Conservation (phyloP, 2,113 vertebrate species). For the Grammomys dolichurus region DNA sequence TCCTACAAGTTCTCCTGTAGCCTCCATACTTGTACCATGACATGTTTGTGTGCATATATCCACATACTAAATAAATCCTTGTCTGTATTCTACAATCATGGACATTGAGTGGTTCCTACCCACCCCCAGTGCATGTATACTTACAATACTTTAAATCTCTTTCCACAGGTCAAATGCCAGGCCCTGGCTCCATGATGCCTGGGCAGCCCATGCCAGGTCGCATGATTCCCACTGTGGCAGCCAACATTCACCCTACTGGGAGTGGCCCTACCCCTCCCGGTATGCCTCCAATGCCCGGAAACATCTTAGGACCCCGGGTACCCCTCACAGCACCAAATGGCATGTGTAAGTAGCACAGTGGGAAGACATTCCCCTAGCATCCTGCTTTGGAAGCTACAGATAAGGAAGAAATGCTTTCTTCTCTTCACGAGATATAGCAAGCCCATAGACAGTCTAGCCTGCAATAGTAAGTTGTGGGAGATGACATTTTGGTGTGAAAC, state of each 20-base stretch:
- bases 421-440: not conserved
- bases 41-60: not conserved
- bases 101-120: not conserved
- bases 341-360: constrained; percentile 92
- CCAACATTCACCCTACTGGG: constrained; percentile 87
- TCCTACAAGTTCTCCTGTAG: not conserved
- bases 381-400: not conserved
- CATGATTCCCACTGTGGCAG: constrained; percentile 89
- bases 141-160: not conserved
- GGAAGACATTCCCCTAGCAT: rapidly evolving
- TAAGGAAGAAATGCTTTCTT: not conserved
- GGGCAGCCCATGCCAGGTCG: constrained; percentile 91
- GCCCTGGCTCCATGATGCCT: constrained; percentile 85
- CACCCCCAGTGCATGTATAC: rapidly evolving
- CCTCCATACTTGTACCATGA: not conserved
- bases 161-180: constrained; percentile 91
- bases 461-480: not conserved
- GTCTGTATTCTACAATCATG: not conserved
- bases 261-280: constrained; percentile 77
- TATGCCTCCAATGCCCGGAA: constrained; percentile 85
- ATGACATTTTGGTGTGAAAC: not conserved
- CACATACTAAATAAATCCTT: not conserved
- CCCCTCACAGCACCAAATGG: constrained; percentile 94
- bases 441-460: not conserved
- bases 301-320: constrained; percentile 92